Evolutionary conservation across 1,140 invertebrate genomes (phyloP).

Genomic region (Eciton burchellii): DNA sequence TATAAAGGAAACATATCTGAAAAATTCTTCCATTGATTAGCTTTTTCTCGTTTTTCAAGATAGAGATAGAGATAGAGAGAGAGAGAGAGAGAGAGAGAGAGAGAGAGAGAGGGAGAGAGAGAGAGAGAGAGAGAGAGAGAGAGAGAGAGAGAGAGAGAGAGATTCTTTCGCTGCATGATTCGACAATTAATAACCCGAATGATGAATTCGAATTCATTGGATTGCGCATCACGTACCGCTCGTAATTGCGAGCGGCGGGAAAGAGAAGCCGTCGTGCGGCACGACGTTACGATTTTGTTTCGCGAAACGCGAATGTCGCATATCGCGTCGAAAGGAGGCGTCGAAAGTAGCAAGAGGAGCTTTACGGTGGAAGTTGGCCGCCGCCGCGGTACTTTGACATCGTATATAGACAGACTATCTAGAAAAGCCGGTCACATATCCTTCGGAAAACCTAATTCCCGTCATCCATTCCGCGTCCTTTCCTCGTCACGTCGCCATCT

Average conservation of each 20-base stretch:
- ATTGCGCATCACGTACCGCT: neutral
- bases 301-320: slow-evolving; percentile 12
- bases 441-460: slow-evolving; percentile 74
- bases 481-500: slow-evolving; percentile 29
- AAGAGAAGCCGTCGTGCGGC: slow-evolving; percentile 1
- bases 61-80: too few relatives aligned
- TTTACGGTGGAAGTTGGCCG: slow-evolving; percentile 1
- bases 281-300: neutral
- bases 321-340: neutral
- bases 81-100: neutral
- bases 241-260: neutral
- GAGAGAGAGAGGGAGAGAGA: neutral
- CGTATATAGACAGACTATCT: slow-evolving; percentile 52
- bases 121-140: neutral
- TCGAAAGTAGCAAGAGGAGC: slow-evolving; percentile 2
- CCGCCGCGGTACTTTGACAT: slow-evolving; percentile 56
- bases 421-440: slow-evolving; percentile 72
- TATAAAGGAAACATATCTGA: too few relatives aligned
- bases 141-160: neutral
- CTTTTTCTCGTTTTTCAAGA: too few relatives aligned
- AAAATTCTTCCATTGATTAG: too few relatives aligned
- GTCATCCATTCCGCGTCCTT: slow-evolving; percentile 63
- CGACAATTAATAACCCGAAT: slow-evolving; percentile 15
- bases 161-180: slow-evolving; percentile 3
- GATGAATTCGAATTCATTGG: slow-evolving; percentile 11